Conservation (phyloP, 1,140 invertebrate genomes). For the Drusus annulatus region DNA sequence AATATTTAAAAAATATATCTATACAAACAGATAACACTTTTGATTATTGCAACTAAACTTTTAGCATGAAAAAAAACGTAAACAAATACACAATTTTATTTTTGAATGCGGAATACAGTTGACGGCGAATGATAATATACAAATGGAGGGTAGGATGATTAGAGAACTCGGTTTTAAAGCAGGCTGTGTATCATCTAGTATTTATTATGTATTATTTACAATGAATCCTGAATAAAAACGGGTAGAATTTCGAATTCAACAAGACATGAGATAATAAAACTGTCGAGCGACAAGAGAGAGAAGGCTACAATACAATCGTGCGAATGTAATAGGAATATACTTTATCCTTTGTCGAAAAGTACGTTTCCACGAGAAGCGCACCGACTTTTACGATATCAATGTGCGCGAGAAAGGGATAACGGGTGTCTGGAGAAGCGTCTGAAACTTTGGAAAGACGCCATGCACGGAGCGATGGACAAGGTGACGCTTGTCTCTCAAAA, state of each 20-base stretch:
- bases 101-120: slow-evolving; percentile 14
- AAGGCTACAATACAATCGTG: slow-evolving; percentile 67
- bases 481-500: slow-evolving; percentile 46
- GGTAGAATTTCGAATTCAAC: slow-evolving; percentile 44
- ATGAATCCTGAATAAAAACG: slow-evolving; percentile 13
- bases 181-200: no score
- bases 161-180: background rate
- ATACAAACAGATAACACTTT: background rate
- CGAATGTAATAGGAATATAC: slow-evolving; percentile 71
- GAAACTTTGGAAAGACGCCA: slow-evolving; percentile 67
- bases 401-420: slow-evolving; percentile 72
- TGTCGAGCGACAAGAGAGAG: slow-evolving; percentile 61
- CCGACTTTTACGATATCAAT: slow-evolving; percentile 65
- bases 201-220: slow-evolving; percentile 14
- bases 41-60: slow-evolving; percentile 11
- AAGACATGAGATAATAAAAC: slow-evolving; percentile 44
- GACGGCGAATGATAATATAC: background rate
- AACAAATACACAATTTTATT: slow-evolving; percentile 25
- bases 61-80: slow-evolving; percentile 36
- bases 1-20: no score
- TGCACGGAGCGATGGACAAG: slow-evolving; percentile 62
- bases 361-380: slow-evolving; percentile 46
- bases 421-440: slow-evolving; percentile 69
- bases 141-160: background rate
- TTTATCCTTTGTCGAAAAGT: slow-evolving; percentile 63